phyloP scores from a whole-genome alignment of 2,797 vertebrate genomes.

The Salmo trutta region DNA sequence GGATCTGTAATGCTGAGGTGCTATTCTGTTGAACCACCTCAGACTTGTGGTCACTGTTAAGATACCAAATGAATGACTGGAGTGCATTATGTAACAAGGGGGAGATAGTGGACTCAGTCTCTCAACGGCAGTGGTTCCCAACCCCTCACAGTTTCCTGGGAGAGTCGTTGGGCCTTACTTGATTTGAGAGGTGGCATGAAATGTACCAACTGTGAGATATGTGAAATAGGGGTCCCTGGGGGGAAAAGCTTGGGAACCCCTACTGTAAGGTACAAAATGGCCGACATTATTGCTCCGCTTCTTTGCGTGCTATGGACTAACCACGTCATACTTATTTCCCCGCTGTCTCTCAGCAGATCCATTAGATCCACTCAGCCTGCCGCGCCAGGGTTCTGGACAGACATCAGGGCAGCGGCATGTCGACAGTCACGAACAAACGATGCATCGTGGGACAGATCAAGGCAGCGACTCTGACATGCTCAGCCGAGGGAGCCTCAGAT shows the following conservation, averaged over 20 bases:
- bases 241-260: background rate
- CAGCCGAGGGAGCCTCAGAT: conserved; percentile 12
- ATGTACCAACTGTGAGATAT: background rate
- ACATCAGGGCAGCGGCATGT: background rate
- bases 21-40: background rate
- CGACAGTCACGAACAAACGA: background rate
- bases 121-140: background rate
- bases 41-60: too few relatives aligned
- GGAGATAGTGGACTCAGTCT: background rate
- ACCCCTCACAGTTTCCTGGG: background rate
- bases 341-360: background rate
- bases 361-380: background rate
- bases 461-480: conserved; percentile 20
- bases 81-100: background rate
- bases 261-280: too few relatives aligned
- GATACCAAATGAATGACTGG: background rate
- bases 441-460: conserved; percentile 13
- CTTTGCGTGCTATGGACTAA: background rate
- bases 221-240: background rate
- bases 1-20: background rate
- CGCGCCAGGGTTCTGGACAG: background rate
- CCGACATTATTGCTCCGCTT: too few relatives aligned
- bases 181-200: background rate
- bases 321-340: background rate
- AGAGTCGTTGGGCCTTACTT: background rate